A percentile compares a stretch with the other conserved stretches of the same genome.
Conservation (phyloP, 2,113 vertebrate genomes). For the Macrotis lagotis region DNA sequence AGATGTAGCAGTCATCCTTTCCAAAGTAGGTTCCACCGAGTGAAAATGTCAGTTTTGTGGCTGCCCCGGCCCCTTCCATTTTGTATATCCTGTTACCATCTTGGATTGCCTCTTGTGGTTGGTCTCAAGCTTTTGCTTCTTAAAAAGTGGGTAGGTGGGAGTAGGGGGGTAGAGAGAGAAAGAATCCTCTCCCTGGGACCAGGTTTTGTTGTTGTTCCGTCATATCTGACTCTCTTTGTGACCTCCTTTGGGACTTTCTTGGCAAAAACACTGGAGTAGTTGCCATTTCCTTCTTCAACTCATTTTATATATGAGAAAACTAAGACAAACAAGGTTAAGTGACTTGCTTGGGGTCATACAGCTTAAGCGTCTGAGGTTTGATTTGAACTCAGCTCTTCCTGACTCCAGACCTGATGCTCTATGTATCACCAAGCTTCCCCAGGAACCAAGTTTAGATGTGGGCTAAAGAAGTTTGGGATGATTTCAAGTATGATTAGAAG, state of each 20-base stretch:
- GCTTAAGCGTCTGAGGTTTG: neutral
- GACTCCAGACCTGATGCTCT: neutral
- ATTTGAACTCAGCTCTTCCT: neutral
- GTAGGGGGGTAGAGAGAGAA: neutral
- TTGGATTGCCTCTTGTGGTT: neutral
- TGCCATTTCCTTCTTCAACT: neutral
- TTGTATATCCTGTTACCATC: neutral
- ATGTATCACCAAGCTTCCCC: neutral
- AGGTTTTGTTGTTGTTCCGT: neutral
- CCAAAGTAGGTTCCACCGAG: neutral
- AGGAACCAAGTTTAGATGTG: neutral
- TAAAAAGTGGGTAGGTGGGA: neutral
- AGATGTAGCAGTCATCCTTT: neutral
- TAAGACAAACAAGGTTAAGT: neutral
- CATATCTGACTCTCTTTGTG: neutral
- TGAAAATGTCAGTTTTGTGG: neutral
- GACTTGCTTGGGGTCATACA: neutral
- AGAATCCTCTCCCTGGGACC: neutral
- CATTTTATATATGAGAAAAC: neutral
- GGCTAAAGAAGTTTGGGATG: neutral
- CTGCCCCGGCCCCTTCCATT: neutral
- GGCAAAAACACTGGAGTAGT: neutral
- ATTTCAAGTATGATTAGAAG: neutral
- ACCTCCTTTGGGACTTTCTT: neutral
- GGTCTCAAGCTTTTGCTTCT: neutral